A percentile compares a stretch with the other conserved stretches of the same genome.
Evolutionary conservation across 2,113 vertebrate species (phyloP).

Genomic region (Choloepus hoffmanni): DNA sequence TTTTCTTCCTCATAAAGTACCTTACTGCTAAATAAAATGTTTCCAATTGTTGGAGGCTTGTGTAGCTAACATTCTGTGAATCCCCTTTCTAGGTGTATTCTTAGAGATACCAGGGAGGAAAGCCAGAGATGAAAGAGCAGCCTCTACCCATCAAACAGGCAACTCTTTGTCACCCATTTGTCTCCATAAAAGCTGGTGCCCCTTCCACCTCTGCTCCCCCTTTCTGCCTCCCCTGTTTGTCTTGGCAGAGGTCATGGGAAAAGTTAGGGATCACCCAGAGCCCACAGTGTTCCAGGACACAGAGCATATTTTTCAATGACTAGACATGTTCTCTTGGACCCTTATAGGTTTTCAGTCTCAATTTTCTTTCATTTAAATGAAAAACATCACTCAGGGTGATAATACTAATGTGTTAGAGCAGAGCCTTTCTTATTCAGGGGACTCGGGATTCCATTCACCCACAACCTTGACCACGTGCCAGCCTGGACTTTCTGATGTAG

Average conservation of each 20-base stretch:
- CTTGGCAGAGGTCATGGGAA: no score
- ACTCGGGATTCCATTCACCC: background rate
- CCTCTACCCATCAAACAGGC: background rate
- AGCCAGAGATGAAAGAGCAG: background rate
- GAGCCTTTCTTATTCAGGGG: background rate
- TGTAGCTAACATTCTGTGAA: background rate
- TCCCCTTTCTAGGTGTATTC: background rate
- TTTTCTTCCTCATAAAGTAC: background rate
- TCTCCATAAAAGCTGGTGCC: background rate
- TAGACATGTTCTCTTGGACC: background rate
- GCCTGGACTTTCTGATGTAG: background rate
- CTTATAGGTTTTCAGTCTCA: background rate
- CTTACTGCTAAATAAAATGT: slow-evolving; percentile 25
- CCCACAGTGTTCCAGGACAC: background rate
- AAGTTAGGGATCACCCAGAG: background rate
- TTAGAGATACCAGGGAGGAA: background rate
- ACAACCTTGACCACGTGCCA: background rate
- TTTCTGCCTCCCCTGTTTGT: background rate
- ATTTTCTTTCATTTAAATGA: background rate
- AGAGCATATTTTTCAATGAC: background rate
- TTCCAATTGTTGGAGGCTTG: background rate
- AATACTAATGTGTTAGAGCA: background rate
- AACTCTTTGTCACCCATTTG: no score
- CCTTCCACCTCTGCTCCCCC: background rate
- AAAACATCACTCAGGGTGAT: background rate